These are phyloP conservation scores for Tragelaphus buxtoni DNA, from an alignment of 2,113 vertebrate genomes.

Conservation along the genomic window DNA sequence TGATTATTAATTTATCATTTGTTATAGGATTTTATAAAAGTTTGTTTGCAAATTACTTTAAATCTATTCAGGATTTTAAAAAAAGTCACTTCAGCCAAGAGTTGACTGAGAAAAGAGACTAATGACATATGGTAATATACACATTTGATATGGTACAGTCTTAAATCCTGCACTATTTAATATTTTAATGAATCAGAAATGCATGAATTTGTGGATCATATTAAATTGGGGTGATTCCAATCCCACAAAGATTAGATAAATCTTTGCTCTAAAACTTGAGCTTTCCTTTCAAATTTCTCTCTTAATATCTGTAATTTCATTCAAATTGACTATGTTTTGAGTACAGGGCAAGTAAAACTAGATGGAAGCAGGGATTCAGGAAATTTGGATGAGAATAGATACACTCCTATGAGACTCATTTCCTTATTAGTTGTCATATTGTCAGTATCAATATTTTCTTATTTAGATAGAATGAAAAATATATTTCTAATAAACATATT, in stretches of 20 bases:
- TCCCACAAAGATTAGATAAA: not conserved
- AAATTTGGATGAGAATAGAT: not conserved
- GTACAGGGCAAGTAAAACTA: not conserved
- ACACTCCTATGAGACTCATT: not conserved
- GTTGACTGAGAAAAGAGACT: slow-evolving; percentile 36
- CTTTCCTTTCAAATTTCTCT: not conserved
- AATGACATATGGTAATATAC: slow-evolving; percentile 29
- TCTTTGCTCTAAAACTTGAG: not conserved
- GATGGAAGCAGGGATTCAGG: not conserved
- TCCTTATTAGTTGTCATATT: not conserved
- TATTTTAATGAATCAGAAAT: slow-evolving; percentile 58
- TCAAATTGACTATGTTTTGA: not conserved
- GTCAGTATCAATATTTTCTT: not conserved
- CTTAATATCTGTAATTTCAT: not conserved
- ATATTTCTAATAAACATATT: not conserved
- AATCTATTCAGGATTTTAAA: not conserved
- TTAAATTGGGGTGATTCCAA: slow-evolving; percentile 36
- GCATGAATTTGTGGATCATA: slow-evolving; percentile 28
- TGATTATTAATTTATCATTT: slow-evolving; percentile 30
- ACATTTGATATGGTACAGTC: not conserved
- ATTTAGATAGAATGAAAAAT: not conserved
- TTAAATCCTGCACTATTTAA: slow-evolving; percentile 46
- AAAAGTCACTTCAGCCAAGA: not conserved
- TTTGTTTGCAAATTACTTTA: slow-evolving; percentile 39
- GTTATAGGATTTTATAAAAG: slow-evolving; percentile 28